Evolutionary conservation across 2,888 invertebrate species (phyloP), one percentile per base, ranked within the genome.

Genomic region (Notocelia uddmanniana): DNA sequence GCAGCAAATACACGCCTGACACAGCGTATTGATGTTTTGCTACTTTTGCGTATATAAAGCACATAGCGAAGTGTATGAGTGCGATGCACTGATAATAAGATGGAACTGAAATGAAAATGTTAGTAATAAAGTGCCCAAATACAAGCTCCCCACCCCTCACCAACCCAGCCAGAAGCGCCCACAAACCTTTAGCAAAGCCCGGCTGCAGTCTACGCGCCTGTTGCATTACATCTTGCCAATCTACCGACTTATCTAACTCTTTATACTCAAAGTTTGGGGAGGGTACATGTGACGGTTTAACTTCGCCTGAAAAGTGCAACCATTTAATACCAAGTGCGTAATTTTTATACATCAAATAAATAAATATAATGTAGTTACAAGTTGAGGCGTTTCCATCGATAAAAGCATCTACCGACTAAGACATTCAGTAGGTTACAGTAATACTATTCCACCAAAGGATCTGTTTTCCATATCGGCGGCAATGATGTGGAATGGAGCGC

Each of bases 181-280:
- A 93, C 93, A 81, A 92, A 93, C 92, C 93, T 93, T 89, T 88
- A 88, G 84, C 88, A 78, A 91, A 87, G 86, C 89, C 77, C 77
- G 88, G 83, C 77, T 84, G 85, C 80, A 83, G 85, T 79, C 81
- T 79, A 77, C 75, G 82, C 83, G 89, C 90, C 83, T 89, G 88
- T 70, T 83, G 88, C 80, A 92, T 84, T 58, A 93, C 85, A 70
- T 92, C 91, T 76, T 83, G 86, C 93, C 93, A 93, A 89, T 93
- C 91, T 91, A 93, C 90, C 73, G 93, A 93, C 78, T 89, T 91
- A 91, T 93, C 93, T 93, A 93, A 91, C 81, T 93, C 92, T 89
- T 83, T 92, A 86, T 93, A 93, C 74, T 85, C 83, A 77, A 85
- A 79, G 84, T 90, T 92, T 81, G 92, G 91, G 82, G 91, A 91